A percentile compares a stretch with the other conserved stretches of the same genome.
Conservation (phyloP, 2,113 vertebrate species). For the Pyxicephalus adspersus region DNA sequence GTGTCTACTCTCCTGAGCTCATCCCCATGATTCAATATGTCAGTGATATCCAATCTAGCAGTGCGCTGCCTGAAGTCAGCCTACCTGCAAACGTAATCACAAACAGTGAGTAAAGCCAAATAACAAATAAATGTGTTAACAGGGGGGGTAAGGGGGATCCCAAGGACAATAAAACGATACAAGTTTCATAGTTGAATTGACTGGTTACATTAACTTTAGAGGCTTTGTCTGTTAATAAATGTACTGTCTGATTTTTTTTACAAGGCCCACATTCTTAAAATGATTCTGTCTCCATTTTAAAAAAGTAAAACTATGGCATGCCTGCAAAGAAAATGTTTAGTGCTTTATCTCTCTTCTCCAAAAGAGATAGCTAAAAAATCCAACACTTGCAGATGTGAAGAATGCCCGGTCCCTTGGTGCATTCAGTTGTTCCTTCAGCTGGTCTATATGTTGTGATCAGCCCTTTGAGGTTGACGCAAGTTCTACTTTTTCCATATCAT, state of each 20-base stretch:
- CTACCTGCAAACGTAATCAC: slow-evolving; percentile 49
- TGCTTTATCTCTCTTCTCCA: too few species aligned
- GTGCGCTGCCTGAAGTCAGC: slow-evolving; percentile 46
- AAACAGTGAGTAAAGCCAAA: slow-evolving; percentile 35
- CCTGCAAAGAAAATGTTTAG: too few species aligned
- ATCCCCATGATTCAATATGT: slow-evolving; percentile 52
- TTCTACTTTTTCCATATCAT: too few species aligned
- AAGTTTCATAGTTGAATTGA: slow-evolving; percentile 44
- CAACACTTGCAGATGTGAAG: too few species aligned
- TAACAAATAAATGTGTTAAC: slow-evolving; percentile 42
- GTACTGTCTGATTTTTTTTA: neutral
- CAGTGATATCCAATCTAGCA: slow-evolving; percentile 49
- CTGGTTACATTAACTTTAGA: slow-evolving; percentile 28
- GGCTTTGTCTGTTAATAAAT: slow-evolving; percentile 18
- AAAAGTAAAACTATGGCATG: too few species aligned
- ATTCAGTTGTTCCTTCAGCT: too few species aligned
- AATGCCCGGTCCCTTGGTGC: too few species aligned
- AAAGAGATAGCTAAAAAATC: too few species aligned
- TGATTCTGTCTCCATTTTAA: neutral
- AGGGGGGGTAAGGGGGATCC: slow-evolving; percentile 22
- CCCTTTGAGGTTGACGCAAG: too few species aligned
- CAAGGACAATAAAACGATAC: slow-evolving; percentile 43
- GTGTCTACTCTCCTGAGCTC: slow-evolving; percentile 30
- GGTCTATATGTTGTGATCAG: too few species aligned
- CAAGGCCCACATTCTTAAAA: neutral